Percentiles rank a stretch among this genome's conserved stretches.
phyloP scores from a whole-genome alignment of 2,888 invertebrate genomes.

The Stenotaenia linearis region DNA sequence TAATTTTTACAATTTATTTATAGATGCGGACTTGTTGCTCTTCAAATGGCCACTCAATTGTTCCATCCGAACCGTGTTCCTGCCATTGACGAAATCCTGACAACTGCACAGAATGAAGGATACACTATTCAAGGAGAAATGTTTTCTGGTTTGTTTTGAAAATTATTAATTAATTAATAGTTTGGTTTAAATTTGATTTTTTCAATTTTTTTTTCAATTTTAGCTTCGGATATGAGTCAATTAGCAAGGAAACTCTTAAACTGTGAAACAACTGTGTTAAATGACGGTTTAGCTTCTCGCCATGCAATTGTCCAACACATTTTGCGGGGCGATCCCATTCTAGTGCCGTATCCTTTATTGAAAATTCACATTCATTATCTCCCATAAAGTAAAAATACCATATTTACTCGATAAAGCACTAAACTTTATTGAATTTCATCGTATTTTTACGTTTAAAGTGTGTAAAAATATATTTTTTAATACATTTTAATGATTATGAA shows the following conservation, averaged over 20 bases:
- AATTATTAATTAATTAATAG: not conserved
- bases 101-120: slow-evolving; percentile 57
- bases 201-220: too few species aligned
- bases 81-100: slow-evolving; percentile 47
- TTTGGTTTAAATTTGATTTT: not conserved
- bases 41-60: slow-evolving; percentile 67
- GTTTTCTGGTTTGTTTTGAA: slow-evolving; percentile 45
- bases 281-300: slow-evolving; percentile 50
- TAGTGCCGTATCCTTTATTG: slow-evolving; percentile 57
- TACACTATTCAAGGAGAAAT: slow-evolving; percentile 84
- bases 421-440: too few species aligned
- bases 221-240: slow-evolving; percentile 62
- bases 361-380: too few species aligned
- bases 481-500: too few species aligned
- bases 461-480: too few species aligned
- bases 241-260: slow-evolving; percentile 57
- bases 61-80: slow-evolving; percentile 34
- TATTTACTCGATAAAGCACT: too few species aligned
- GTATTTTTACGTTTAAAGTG: too few species aligned
- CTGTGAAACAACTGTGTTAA: slow-evolving; percentile 49
- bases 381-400: too few species aligned
- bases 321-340: slow-evolving; percentile 55
- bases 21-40: slow-evolving; percentile 82
- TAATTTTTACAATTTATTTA: slow-evolving; percentile 32
- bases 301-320: slow-evolving; percentile 54